These are phyloP conservation scores for Rhinolophus ferrumequinum DNA, from an alignment of 2,113 vertebrate species.

Conservation along the genomic window DNA sequence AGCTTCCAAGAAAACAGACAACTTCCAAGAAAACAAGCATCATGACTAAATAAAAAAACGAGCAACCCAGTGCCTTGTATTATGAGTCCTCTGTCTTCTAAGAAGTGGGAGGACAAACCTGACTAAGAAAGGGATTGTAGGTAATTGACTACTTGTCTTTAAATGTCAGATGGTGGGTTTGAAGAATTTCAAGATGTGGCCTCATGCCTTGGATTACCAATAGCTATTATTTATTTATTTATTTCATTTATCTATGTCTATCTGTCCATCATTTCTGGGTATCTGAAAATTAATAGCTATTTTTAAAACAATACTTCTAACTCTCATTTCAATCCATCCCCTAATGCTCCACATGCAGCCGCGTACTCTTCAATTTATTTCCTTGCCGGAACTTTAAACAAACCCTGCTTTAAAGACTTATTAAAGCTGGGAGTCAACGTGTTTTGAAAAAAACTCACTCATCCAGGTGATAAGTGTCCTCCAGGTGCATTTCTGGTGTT, in stretches of 20 bases:
- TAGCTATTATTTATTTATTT: constrained; percentile 48
- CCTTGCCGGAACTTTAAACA: constrained; percentile 41
- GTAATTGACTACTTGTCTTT: constrained; percentile 65
- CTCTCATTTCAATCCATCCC: constrained; percentile 15
- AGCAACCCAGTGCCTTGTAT: constrained; percentile 23
- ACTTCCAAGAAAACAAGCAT: constrained; percentile 65
- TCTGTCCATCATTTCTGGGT: too few species aligned
- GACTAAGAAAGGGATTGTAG: constrained; percentile 34
- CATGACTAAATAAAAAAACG: constrained; percentile 53
- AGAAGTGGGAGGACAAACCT: constrained; percentile 54
- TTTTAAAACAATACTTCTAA: constrained; percentile 58
- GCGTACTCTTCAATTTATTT: constrained; percentile 44
- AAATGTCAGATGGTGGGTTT: constrained; percentile 52
- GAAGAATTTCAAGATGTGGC: constrained; percentile 32
- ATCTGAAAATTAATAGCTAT: constrained; percentile 50
- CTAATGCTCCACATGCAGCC: background rate
- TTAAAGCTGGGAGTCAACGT: background rate
- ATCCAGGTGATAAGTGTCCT: background rate
- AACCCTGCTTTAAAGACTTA: constrained; percentile 35
- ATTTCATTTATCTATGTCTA: too few species aligned
- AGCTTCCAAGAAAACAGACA: constrained; percentile 38
- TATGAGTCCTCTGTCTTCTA: constrained; percentile 23
- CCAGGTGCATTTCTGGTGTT: background rate
- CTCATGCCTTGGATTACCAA: constrained; percentile 60
- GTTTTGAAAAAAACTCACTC: background rate